Percentiles rank a stretch among this genome's conserved stretches.
Conservation (phyloP, 2,888 invertebrate genomes). For the Oeneis ivallda region DNA sequence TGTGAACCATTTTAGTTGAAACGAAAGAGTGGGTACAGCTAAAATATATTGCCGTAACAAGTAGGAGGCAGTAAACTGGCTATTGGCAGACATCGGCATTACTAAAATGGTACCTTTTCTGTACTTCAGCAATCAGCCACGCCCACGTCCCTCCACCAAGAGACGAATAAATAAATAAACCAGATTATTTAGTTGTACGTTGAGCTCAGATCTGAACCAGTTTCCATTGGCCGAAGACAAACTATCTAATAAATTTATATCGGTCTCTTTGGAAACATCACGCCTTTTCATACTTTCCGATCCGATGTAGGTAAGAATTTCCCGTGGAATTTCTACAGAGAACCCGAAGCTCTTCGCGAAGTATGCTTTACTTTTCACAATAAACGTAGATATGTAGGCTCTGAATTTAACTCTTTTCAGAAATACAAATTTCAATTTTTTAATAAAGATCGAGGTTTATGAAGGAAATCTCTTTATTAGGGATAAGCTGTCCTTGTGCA, state of each 20-base stretch:
- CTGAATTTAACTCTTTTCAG: too few relatives aligned
- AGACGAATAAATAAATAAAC: conserved; percentile 61
- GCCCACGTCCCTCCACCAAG: conserved; percentile 54
- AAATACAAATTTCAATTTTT: too few relatives aligned
- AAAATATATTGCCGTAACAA: conserved; percentile 34
- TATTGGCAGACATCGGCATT: conserved; percentile 35
- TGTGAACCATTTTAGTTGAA: conserved; percentile 8
- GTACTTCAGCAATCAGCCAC: conserved; percentile 52
- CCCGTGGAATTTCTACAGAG: too few relatives aligned
- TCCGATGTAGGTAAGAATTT: too few relatives aligned
- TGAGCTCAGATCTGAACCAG: conserved; percentile 38
- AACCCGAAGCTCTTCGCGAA: too few relatives aligned
- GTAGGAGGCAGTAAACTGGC: conserved; percentile 35
- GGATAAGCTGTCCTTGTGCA: too few relatives aligned
- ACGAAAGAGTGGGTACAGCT: conserved; percentile 16
- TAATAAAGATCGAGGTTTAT: too few relatives aligned
- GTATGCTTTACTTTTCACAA: too few relatives aligned
- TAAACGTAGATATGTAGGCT: too few relatives aligned
- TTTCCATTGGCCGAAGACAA: conserved; percentile 42
- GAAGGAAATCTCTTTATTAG: too few relatives aligned
- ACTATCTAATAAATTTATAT: conserved; percentile 46
- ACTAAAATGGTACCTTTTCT: conserved; percentile 42
- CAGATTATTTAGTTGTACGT: conserved; percentile 51
- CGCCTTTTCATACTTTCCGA: background rate
- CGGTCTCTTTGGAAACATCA: conserved; percentile 52